Percentiles rank a stretch among this genome's conserved stretches.
Evolutionary conservation across 1,140 invertebrate genomes (phyloP).

Genomic region (Ditylenchus dipsaci): DNA sequence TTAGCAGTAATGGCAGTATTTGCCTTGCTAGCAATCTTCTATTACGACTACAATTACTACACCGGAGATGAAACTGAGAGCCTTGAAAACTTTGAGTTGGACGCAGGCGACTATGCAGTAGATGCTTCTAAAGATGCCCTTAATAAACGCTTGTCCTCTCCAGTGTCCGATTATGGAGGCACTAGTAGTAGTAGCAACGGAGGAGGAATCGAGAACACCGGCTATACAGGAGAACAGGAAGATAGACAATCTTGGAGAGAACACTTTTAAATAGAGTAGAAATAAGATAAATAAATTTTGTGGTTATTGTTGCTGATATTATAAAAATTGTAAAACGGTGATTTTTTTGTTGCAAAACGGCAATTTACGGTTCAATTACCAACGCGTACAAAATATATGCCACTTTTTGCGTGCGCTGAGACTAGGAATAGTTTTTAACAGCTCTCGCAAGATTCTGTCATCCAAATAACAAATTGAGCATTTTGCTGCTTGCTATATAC

Average conservation of each 20-base stretch:
- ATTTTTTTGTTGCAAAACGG: too few species aligned
- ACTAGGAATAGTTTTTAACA: too few species aligned
- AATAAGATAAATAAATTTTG: too few species aligned
- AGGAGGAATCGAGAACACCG: background rate
- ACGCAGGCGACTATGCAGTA: background rate
- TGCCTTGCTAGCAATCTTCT: constrained; percentile 21
- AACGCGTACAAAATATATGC: too few species aligned
- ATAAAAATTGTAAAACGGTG: too few species aligned
- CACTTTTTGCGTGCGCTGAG: too few species aligned
- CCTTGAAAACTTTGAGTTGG: background rate
- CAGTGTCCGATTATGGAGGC: background rate
- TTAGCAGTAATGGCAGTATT: constrained; percentile 18
- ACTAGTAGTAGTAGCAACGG: too few species aligned
- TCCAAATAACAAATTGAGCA: too few species aligned
- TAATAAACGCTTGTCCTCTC: background rate
- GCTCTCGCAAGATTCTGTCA: too few species aligned
- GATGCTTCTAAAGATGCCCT: background rate
- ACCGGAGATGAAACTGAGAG: background rate
- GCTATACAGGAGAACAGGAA: background rate
- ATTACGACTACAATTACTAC: constrained; percentile 30
- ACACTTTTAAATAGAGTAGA: background rate
- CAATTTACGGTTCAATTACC: too few species aligned
- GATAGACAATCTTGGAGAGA: background rate
- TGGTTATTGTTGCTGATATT: too few species aligned
- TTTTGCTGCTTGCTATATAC: too few species aligned